Percentiles rank a stretch among this genome's conserved stretches.
phyloP scores from a whole-genome alignment of 2,113 vertebrate genomes.

The Hiodon tergisus region DNA sequence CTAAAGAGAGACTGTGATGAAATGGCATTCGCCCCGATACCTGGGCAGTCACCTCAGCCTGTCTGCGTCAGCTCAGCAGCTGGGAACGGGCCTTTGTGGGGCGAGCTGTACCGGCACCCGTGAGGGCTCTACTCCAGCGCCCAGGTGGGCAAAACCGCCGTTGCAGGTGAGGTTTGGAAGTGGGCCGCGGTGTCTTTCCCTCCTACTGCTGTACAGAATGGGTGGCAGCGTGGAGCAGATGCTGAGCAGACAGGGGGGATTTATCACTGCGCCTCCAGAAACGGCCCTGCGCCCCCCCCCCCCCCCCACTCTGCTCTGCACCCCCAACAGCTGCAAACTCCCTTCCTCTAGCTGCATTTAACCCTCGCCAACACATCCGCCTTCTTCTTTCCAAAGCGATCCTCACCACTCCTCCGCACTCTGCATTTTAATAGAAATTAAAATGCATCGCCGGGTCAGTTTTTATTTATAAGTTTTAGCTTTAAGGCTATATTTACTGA shows the following conservation, averaged over 20 bases:
- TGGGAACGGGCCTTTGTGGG: neutral
- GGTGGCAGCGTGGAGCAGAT: constrained; percentile 59
- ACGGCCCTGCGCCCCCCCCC: neutral
- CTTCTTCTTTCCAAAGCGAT: neutral
- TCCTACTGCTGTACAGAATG: constrained; percentile 41
- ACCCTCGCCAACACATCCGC: neutral
- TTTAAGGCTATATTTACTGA: too few species aligned
- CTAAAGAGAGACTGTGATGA: constrained; percentile 31
- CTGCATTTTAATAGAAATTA: neutral
- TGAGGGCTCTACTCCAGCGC: neutral
- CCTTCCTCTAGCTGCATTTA: too few species aligned
- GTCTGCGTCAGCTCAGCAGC: neutral
- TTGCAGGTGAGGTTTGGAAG: neutral
- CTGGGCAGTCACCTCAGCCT: neutral
- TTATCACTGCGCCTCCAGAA: constrained; percentile 40
- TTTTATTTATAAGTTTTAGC: too few species aligned
- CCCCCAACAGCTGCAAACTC: neutral
- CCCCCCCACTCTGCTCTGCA: constrained; percentile 4
- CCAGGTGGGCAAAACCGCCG: too few species aligned
- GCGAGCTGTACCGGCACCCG: neutral
- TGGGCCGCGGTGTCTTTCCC: constrained; percentile 29
- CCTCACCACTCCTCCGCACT: neutral
- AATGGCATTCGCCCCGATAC: constrained; percentile 32
- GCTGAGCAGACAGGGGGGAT: constrained; percentile 52
- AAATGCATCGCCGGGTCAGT: too few species aligned